phyloP scores from a whole-genome alignment of 2,797 vertebrate species.

The Acanthiza pusilla region DNA sequence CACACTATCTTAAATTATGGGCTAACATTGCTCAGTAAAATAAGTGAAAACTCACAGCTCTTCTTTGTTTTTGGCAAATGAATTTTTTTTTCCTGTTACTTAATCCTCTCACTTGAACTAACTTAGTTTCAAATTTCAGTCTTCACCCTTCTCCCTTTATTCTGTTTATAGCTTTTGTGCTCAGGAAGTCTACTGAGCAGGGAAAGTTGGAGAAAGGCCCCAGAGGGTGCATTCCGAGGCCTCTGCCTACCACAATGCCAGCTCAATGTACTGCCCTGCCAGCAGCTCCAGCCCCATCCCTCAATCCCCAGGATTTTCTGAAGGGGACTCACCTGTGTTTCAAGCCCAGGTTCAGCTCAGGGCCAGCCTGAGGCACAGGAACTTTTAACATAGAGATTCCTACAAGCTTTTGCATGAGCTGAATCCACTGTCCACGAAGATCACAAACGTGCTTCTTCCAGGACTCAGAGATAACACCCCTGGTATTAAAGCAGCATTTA shows the following conservation, averaged over 20 bases:
- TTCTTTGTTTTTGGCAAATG: constrained; percentile 71
- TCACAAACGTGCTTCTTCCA: background rate
- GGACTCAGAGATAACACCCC: background rate
- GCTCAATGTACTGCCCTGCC: background rate
- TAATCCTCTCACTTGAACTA: constrained; percentile 63
- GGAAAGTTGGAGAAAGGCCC: background rate
- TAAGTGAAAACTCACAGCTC: constrained; percentile 67
- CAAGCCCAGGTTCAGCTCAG: background rate
- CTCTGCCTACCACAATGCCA: background rate
- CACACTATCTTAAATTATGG: constrained; percentile 71
- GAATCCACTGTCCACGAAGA: background rate
- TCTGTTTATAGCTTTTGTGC: background rate
- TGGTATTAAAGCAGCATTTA: background rate
- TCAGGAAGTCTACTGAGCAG: background rate
- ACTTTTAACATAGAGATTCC: background rate
- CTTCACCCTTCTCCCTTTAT: background rate
- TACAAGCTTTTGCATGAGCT: background rate
- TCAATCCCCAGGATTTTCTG: background rate
- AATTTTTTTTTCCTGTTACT: constrained; percentile 41
- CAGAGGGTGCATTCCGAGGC: background rate
- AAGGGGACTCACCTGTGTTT: background rate
- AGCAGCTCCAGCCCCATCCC: background rate
- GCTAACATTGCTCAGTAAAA: constrained; percentile 69
- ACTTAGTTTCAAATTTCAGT: constrained; percentile 14
- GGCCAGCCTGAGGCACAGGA: background rate